Evolutionary conservation across 53 echinoderm and acorn worm genomes (phyloP), one percentile per base, ranked within the genome.

Genomic region (Zoroaster sp.): DNA sequence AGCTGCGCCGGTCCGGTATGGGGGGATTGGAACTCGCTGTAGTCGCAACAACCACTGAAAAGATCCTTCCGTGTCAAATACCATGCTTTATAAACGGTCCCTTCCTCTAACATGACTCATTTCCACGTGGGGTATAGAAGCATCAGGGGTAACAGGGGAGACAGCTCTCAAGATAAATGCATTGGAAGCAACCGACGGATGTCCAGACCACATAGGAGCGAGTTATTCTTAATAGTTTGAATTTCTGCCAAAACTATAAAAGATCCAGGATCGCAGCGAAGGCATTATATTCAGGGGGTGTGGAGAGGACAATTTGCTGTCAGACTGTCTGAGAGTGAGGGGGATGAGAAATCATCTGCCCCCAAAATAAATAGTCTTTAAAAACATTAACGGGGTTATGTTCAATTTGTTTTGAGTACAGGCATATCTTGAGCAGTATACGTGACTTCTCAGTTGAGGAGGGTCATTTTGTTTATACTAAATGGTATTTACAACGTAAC

Each of bases 121-220:
- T 1, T 3, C 78, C 59, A 78, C 39, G 63, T 59, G 40, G 38
- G 59, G 17, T 55, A 55, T 36, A 59, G 63, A 59, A 28, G 63
- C 63, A 59, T 7, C n/a, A n/a, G n/a, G n/a, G n/a, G n/a, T n/a
- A n/a, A n/a, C n/a, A 32, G 51, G 47, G 34, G 51, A 30, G 17
- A 59, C 20, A 37, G 11, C 38, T n/a, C 13, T 35, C 21, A 2
- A 38, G 59, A 20, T 51, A n/a, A 4, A 32, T 59, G 39, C 15
- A 36, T 55, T 9, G 46, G 38, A 18, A 35, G 4, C 36, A 6
- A 12, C 10, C 5, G 66, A 40, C 81, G 81, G 81, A 81, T 66
- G 40, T 81, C 67, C 67, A 81, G 44, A 81, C 81, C 31, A 59
- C 63, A 59, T 25, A 25, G 63, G 63, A 59, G 28, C 28, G 63